Conservation (phyloP, 1,140 invertebrate species). For the Octopus bimaculoides region DNA sequence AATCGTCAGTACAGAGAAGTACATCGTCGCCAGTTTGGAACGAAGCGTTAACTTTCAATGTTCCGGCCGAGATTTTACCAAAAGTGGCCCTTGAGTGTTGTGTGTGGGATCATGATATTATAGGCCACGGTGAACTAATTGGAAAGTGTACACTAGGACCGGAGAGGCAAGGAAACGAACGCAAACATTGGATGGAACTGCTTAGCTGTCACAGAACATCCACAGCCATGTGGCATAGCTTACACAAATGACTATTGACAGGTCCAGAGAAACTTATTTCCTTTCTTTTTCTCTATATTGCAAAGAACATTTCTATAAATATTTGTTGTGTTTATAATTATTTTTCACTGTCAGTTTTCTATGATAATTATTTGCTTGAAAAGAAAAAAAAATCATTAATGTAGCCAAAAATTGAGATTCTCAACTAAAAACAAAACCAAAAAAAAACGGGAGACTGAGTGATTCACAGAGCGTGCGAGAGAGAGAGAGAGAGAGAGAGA, state of each 20-base stretch:
- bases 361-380: background rate
- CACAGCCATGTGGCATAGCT: slow-evolving; percentile 80
- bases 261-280: background rate
- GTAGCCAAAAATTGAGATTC: too few species aligned
- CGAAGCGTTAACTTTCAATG: slow-evolving; percentile 64
- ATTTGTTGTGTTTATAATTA: background rate
- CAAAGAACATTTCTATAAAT: background rate
- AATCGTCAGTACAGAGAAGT: slow-evolving; percentile 61
- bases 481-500: too few species aligned
- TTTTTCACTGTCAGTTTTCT: slow-evolving; percentile 6
- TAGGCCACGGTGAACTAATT: slow-evolving; percentile 45
- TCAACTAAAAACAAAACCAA: too few species aligned
- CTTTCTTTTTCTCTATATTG: background rate
- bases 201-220: slow-evolving; percentile 75
- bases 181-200: slow-evolving; percentile 84
- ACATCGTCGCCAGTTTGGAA: slow-evolving; percentile 65
- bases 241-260: slow-evolving; percentile 60
- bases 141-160: slow-evolving; percentile 41
- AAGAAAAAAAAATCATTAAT: slow-evolving; percentile 4
- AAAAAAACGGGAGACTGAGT: too few species aligned
- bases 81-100: slow-evolving; percentile 45
- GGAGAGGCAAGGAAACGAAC: slow-evolving; percentile 67
- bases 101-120: slow-evolving; percentile 47
- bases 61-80: slow-evolving; percentile 55
- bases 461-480: too few species aligned